These are phyloP conservation scores for Portunus trituberculatus DNA, from an alignment of 1,140 invertebrate species.

Conservation along the genomic window DNA sequence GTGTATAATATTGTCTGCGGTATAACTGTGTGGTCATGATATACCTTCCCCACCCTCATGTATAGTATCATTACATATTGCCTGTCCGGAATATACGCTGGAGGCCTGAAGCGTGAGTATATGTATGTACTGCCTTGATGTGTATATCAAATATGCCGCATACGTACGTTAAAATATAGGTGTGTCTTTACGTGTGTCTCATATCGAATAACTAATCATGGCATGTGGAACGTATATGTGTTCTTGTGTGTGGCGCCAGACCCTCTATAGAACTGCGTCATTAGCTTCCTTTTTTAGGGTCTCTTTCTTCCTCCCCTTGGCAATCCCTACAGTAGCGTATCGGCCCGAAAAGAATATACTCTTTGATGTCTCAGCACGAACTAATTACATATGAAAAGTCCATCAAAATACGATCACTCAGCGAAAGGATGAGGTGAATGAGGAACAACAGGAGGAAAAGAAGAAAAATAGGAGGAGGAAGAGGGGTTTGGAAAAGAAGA, in stretches of 20 bases:
- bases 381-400: slow-evolving; percentile 41
- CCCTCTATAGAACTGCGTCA: background rate
- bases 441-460: background rate
- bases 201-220: background rate
- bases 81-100: background rate
- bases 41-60: slow-evolving; percentile 6
- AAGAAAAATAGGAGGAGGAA: background rate
- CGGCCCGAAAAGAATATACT: background rate
- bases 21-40: slow-evolving; percentile 49
- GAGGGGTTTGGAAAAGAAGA: background rate
- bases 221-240: background rate
- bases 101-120: slow-evolving; percentile 8
- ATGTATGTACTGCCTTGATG: background rate
- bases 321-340: background rate
- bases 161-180: background rate
- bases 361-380: background rate
- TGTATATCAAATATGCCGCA: too few relatives aligned
- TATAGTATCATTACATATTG: slow-evolving; percentile 54
- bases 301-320: background rate
- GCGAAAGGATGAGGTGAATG: background rate
- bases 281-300: background rate
- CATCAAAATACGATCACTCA: slow-evolving; percentile 45
- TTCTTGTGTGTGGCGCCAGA: background rate
- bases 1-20: slow-evolving; percentile 55
- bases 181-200: background rate